Conservation (phyloP, 92 coral and sea anemone genomes). For the Paragorgia papillata region DNA sequence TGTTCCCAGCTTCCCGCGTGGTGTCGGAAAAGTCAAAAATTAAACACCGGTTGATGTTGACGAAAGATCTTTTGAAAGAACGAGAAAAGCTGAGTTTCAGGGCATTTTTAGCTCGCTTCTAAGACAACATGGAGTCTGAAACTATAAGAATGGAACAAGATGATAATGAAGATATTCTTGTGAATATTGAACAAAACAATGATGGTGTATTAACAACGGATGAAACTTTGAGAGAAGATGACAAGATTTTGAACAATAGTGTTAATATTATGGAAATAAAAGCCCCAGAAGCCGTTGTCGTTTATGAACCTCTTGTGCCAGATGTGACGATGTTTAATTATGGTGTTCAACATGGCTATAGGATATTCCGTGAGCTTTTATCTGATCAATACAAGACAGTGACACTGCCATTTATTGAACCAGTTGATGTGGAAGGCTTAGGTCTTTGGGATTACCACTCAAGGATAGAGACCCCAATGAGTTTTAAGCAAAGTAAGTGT, state of each 20-base stretch:
- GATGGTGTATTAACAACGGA: too few species aligned
- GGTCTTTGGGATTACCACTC: slow-evolving; percentile 95
- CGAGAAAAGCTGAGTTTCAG: not conserved
- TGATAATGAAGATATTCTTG: not conserved
- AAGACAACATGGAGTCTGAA: slow-evolving; percentile 16
- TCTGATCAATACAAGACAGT: slow-evolving; percentile 81
- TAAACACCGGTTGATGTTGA: slow-evolving; percentile 22
- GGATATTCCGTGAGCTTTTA: slow-evolving; percentile 78
- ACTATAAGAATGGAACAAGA: slow-evolving; percentile 1
- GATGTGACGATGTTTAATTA: slow-evolving; percentile 83
- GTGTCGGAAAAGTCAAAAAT: slow-evolving; percentile 35
- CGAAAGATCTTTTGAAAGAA: slow-evolving; percentile 2
- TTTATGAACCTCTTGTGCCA: slow-evolving; percentile 53
- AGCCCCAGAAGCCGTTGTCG: slow-evolving; percentile 6
- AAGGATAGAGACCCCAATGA: slow-evolving; percentile 90
- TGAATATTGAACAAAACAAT: not conserved
- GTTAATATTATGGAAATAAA: not conserved
- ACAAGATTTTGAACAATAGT: not conserved
- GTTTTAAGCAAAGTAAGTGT: slow-evolving; percentile 86
- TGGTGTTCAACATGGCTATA: slow-evolving; percentile 92
- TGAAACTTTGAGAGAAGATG: too few species aligned
- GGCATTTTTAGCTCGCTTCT: slow-evolving; percentile 4
- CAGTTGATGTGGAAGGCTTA: slow-evolving; percentile 90
- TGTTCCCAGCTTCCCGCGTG: slow-evolving; percentile 41
- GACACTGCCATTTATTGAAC: slow-evolving; percentile 93